A percentile compares a stretch with the other conserved stretches of the same genome.
Evolutionary conservation across 2,113 vertebrate species (phyloP).

Genomic region (Uria aalge): DNA sequence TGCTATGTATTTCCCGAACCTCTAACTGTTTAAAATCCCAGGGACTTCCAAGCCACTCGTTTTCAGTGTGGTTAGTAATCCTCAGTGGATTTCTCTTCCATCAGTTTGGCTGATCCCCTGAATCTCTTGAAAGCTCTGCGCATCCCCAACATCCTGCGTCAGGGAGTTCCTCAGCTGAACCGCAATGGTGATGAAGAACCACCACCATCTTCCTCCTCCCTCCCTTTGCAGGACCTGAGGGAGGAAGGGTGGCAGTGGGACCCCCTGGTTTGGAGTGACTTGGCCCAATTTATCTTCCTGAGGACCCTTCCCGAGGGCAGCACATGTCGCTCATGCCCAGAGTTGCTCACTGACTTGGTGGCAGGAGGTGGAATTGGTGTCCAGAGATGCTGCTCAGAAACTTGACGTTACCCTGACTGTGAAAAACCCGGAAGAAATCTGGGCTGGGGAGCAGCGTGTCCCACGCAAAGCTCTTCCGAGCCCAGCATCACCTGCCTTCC

Average conservation of each 20-base stretch:
- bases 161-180: not conserved
- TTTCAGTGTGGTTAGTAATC: not conserved
- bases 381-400: not conserved
- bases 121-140: not conserved
- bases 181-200: not conserved
- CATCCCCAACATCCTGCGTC: fast-evolving
- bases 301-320: not conserved
- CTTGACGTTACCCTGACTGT: too few species aligned
- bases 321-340: fast-evolving
- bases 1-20: not conserved
- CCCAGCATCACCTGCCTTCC: not conserved
- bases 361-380: not conserved
- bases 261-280: not conserved
- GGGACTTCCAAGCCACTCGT: fast-evolving
- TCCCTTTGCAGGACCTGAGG: not conserved
- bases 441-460: not conserved
- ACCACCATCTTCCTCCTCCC: not conserved
- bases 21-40: not conserved
- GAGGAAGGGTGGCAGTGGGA: not conserved
- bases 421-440: not conserved
- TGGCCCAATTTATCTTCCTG: not conserved
- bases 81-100: not conserved
- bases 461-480: not conserved
- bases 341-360: not conserved
- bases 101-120: not conserved